Evolutionary conservation across 2,888 invertebrate species (phyloP).

Genomic region (Cinara cedri): DNA sequence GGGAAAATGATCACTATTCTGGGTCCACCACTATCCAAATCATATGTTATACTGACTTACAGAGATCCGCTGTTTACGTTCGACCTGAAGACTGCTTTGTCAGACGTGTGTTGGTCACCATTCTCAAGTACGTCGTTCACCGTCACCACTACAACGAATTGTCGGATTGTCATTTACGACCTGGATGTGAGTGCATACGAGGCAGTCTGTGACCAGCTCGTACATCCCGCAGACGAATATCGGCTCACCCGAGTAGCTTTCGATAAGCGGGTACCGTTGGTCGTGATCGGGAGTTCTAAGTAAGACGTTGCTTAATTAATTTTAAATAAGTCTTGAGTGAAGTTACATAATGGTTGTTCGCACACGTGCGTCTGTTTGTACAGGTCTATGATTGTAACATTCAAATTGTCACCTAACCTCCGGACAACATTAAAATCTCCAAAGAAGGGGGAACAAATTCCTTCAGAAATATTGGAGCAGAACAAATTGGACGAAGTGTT

Average conservation of each 20-base stretch:
- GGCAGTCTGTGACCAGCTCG: conserved; percentile 84
- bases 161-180: conserved; percentile 83
- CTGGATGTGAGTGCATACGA: conserved; percentile 90
- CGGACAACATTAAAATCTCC: conserved; percentile 83
- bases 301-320: conserved; percentile 63
- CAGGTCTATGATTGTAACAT: conserved; percentile 81
- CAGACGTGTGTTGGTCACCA: conserved; percentile 95
- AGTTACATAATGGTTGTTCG: not conserved
- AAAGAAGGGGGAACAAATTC: conserved; percentile 75
- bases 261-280: conserved; percentile 75
- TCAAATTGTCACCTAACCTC: conserved; percentile 92
- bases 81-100: conserved; percentile 86
- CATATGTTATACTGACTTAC: conserved; percentile 55
- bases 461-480: conserved; percentile 70
- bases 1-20: too few relatives aligned
- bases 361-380: not conserved
- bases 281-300: conserved; percentile 92
- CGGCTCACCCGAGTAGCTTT: conserved; percentile 86
- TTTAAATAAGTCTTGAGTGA: not conserved
- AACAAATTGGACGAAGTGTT: conserved; percentile 85
- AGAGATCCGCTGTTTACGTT: conserved; percentile 92
- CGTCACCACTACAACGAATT: conserved; percentile 83
- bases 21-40: too few relatives aligned
- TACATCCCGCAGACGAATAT: conserved; percentile 83
- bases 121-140: conserved; percentile 95